Conservation (phyloP, 2,888 invertebrate genomes). For the Malachius bipustulatus region DNA sequence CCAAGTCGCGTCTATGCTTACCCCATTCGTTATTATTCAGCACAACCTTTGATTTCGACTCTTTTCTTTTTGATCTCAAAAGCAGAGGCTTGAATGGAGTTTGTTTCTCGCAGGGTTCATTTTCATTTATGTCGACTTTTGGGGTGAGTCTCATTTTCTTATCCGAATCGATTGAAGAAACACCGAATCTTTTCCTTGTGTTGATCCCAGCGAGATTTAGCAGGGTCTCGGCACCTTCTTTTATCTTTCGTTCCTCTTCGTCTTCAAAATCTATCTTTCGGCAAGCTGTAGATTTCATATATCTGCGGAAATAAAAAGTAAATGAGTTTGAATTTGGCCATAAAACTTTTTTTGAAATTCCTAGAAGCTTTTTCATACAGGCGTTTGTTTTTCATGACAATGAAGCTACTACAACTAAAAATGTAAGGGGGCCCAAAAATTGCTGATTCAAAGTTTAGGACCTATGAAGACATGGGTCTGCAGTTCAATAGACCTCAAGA, state of each 20-base stretch:
- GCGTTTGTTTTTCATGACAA: too few relatives aligned
- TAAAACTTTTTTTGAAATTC: too few relatives aligned
- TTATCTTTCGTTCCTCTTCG: conserved; percentile 58
- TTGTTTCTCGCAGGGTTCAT: conserved; percentile 23
- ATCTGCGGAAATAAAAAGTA: too few relatives aligned
- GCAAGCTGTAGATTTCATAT: conserved; percentile 24
- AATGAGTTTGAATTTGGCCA: too few relatives aligned
- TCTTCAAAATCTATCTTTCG: conserved; percentile 39
- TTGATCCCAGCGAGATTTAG: conserved; percentile 57
- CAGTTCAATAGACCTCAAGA: too few relatives aligned
- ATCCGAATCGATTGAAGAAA: conserved; percentile 14
- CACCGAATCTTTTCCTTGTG: conserved; percentile 29
- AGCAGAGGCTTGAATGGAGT: conserved; percentile 32
- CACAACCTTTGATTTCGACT: conserved; percentile 22
- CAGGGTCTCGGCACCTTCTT: conserved; percentile 68
- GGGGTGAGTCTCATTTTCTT: conserved; percentile 16
- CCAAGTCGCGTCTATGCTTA: conserved; percentile 31
- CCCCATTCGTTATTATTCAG: conserved; percentile 31
- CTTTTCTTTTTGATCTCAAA: conserved; percentile 29
- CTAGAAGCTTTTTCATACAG: too few relatives aligned
- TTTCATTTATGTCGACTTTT: conserved; percentile 19
- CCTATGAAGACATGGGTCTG: not conserved
- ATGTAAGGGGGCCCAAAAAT: too few relatives aligned
- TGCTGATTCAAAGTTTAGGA: not conserved
- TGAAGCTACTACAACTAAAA: too few relatives aligned